A percentile compares a stretch with the other conserved stretches of the same genome.
Evolutionary conservation across 2,797 vertebrate genomes (phyloP).

Genomic region (Gymnothorax javanicus): DNA sequence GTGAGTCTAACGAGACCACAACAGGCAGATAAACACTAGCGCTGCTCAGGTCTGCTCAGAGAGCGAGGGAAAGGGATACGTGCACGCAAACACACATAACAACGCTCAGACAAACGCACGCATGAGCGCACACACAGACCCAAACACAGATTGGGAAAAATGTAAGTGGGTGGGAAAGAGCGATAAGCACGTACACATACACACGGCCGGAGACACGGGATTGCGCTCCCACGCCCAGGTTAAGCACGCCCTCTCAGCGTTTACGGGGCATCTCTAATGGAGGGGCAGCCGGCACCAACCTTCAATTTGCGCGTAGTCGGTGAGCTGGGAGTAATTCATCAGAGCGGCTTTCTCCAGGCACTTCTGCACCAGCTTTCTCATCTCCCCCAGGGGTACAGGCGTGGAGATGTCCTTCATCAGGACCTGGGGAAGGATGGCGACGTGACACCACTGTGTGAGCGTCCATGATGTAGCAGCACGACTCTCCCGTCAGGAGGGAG

Average conservation of each 20-base stretch:
- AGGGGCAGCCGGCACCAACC: constrained; percentile 70
- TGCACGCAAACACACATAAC: too few relatives aligned
- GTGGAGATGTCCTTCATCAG: constrained; percentile 97
- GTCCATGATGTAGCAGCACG: not conserved
- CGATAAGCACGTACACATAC: not conserved
- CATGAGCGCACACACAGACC: not conserved
- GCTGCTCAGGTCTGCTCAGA: constrained; percentile 66
- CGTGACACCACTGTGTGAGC: not conserved
- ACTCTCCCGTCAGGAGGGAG: not conserved
- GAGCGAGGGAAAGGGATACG: constrained; percentile 56
- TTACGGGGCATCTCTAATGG: constrained; percentile 61
- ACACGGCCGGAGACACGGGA: not conserved
- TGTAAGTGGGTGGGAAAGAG: not conserved
- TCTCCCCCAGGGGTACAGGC: constrained; percentile 87
- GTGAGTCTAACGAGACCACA: constrained; percentile 83
- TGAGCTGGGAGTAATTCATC: constrained; percentile 94
- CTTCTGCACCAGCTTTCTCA: constrained; percentile 88
- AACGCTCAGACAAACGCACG: too few relatives aligned
- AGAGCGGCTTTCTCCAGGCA: constrained; percentile 92
- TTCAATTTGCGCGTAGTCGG: constrained; percentile 93
- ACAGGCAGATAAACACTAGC: constrained; percentile 61
- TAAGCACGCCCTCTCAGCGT: constrained; percentile 67
- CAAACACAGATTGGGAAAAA: not conserved
- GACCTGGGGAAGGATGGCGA: constrained; percentile 70
- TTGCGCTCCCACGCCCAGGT: constrained; percentile 65